Evolutionary conservation across 2,888 invertebrate species (phyloP), one percentile per base, ranked within the genome.

Genomic region (Fissipunctia ypsillon): DNA sequence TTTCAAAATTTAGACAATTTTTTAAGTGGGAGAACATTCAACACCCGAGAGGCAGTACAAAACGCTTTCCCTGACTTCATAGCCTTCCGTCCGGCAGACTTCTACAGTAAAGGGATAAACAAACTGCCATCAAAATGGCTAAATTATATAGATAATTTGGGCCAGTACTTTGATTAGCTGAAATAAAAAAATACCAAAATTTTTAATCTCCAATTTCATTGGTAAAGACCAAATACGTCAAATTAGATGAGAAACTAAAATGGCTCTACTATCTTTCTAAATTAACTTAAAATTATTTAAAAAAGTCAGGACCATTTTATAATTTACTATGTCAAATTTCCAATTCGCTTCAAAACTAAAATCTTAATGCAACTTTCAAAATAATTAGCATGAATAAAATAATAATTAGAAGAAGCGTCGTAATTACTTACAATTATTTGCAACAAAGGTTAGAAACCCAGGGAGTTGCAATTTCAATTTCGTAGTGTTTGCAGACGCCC

Each of bases 381-480:
- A 66, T 71, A 48, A 69, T 73, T 66, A 41, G n/a, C 25, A 45
- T n/a, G 41, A 80, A 60, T 65, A 54, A 74, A 76, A 79, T 73
- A 35, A 48, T 80, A 80, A 61, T 81, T 73, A 78, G 54, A 50
- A 43, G n/a, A 38, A 35, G 67, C 31, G 9, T 64, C 19, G 48
- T 54, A 56, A 71, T 67, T 50, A 57, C 45, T 67, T 71, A 57
- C 56, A 54, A 71, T 66, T 74, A 72, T 84, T 81, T 64, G 69
- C 59, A 60, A 52, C 31, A 12, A 68, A 69, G 71, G 64, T 84
- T 67, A 57, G 50, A 64, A 22, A 64, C 84, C 57, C 35, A 12
- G 48, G n/a, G 57, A 67, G 43, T 73, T 84, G 72, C 80, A 83
- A 80, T 85, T 83, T 73, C 71, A 85, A 84, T 83, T 85, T 80